A percentile compares a stretch with the other conserved stretches of the same genome.
These are phyloP conservation scores for Eutolmus rufibarbis DNA, from an alignment of 2,888 invertebrate species.

Conservation along the genomic window DNA sequence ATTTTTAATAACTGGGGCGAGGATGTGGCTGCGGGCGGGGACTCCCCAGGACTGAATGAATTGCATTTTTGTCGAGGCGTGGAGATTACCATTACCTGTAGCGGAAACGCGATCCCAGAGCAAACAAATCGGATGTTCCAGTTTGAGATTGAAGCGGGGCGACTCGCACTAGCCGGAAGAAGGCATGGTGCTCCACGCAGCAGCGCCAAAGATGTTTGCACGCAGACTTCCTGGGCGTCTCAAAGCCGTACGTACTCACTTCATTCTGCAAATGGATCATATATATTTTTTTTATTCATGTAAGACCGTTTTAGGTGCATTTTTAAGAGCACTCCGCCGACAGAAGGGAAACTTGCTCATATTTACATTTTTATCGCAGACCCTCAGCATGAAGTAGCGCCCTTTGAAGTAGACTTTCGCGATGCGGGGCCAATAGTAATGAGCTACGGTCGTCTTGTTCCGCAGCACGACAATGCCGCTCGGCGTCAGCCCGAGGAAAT, in stretches of 20 bases:
- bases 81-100: conserved; percentile 69
- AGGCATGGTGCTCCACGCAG: conserved; percentile 94
- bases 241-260: conserved; percentile 95
- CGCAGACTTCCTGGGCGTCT: conserved; percentile 88
- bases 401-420: conserved; percentile 96
- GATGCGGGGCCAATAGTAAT: conserved; percentile 98
- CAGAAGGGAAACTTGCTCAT: conserved; percentile 43
- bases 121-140: conserved; percentile 77
- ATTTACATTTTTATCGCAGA: conserved; percentile 94
- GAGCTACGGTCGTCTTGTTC: conserved; percentile 95
- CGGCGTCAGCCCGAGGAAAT: conserved; percentile 93
- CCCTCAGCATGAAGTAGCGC: conserved; percentile 94
- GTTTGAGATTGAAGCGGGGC: conserved; percentile 69
- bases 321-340: background rate
- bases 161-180: conserved; percentile 86
- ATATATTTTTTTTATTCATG: background rate
- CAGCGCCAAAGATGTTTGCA: conserved; percentile 97
- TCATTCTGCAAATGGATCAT: conserved; percentile 73
- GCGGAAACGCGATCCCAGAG: conserved; percentile 79
- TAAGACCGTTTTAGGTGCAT: background rate
- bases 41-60: background rate
- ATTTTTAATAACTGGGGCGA: conserved; percentile 43
- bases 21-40: background rate
- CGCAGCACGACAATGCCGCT: conserved; percentile 93
- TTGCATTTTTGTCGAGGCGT: background rate